phyloP scores from a whole-genome alignment of 2,113 vertebrate genomes.

The Sarotherodon lohbergeri region DNA sequence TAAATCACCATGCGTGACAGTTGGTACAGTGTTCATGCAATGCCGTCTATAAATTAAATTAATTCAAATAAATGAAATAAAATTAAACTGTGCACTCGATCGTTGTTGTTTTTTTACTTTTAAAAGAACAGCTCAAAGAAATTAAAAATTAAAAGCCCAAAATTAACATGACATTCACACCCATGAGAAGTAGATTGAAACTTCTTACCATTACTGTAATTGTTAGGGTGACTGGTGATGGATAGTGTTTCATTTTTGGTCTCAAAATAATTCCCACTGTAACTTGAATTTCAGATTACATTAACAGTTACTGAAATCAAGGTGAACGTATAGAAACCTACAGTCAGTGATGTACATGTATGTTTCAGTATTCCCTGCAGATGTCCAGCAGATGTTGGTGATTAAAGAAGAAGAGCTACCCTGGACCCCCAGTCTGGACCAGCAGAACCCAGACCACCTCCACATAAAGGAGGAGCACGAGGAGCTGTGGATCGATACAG shows the following conservation, averaged over 20 bases:
- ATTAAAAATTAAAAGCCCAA: neutral
- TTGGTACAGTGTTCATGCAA: neutral
- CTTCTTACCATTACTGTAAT: neutral
- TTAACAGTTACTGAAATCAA: neutral
- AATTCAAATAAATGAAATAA: neutral
- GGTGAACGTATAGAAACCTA: neutral
- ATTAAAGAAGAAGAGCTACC: neutral
- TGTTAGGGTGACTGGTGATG: neutral
- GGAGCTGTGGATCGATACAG: neutral
- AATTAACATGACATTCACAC: neutral
- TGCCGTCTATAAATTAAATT: neutral
- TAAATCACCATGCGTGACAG: neutral
- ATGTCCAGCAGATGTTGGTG: neutral
- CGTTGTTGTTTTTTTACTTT: neutral
- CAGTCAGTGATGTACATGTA: neutral
- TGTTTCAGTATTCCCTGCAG: neutral
- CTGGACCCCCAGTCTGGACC: neutral
- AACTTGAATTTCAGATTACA: neutral
- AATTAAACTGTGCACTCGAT: neutral
- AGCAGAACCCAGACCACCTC: neutral
- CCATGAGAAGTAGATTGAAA: neutral
- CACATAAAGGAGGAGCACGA: neutral
- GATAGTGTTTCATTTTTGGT: neutral
- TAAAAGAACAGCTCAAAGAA: neutral
- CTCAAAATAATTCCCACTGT: neutral